Evolutionary conservation across 2,888 invertebrate genomes (phyloP).

Genomic region (Hemaris fuciformis): DNA sequence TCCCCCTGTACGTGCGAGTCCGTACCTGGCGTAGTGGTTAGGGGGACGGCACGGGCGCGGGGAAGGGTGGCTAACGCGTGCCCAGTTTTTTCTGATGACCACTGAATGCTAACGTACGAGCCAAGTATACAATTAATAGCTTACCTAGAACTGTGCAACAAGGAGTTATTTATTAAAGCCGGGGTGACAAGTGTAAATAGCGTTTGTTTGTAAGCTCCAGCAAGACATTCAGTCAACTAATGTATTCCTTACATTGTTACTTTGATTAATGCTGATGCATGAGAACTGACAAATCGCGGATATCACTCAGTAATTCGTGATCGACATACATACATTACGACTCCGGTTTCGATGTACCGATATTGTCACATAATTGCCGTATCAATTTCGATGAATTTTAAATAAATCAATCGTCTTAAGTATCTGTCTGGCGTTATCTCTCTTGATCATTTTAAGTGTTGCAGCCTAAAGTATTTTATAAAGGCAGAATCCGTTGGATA

Average conservation of each 20-base stretch:
- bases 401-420: slow-evolving; percentile 57
- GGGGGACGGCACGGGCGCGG: slow-evolving; percentile 45
- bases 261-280: background rate
- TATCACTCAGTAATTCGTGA: background rate
- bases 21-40: slow-evolving; percentile 72
- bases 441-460: slow-evolving; percentile 15
- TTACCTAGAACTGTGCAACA: slow-evolving; percentile 28
- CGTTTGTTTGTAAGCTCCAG: slow-evolving; percentile 1
- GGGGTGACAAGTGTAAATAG: slow-evolving; percentile 4
- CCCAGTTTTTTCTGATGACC: slow-evolving; percentile 72
- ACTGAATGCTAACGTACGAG: slow-evolving; percentile 46
- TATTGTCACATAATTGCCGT: slow-evolving; percentile 39
- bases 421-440: slow-evolving; percentile 33
- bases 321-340: background rate
- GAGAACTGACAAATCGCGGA: background rate
- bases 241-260: background rate
- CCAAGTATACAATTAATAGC: slow-evolving; percentile 27
- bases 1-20: slow-evolving; percentile 76
- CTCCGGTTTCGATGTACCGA: slow-evolving; percentile 23
- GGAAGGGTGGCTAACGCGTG: slow-evolving; percentile 66
- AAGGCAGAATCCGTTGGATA: slow-evolving; percentile 42
- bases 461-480: slow-evolving; percentile 32
- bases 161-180: slow-evolving; percentile 22
- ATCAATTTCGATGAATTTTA: slow-evolving; percentile 44
- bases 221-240: background rate